Evolutionary conservation across 64 coral and sea anemone species (phyloP).

Genomic region (Stichodactyla mertensii): DNA sequence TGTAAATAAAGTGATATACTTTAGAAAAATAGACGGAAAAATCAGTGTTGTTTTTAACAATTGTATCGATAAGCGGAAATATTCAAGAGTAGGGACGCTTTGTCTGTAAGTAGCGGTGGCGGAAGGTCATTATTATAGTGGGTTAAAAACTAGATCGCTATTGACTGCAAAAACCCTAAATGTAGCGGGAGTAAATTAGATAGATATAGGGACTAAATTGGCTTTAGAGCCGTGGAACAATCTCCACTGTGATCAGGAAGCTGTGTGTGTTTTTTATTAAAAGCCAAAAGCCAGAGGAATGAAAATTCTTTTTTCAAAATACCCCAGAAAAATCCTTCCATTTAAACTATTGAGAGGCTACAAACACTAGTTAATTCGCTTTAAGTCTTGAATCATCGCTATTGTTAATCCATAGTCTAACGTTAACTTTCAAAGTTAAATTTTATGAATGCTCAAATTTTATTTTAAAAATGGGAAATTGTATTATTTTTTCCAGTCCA

Average conservation of each 20-base stretch:
- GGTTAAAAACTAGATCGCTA: background rate
- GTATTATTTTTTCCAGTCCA: too few species aligned
- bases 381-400: too few species aligned
- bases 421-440: too few species aligned
- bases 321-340: too few species aligned
- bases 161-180: background rate
- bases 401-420: too few species aligned
- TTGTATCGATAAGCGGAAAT: background rate
- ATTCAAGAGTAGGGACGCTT: background rate
- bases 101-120: conserved; percentile 2
- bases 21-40: background rate
- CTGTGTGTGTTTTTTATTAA: too few species aligned
- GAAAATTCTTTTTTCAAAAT: too few species aligned
- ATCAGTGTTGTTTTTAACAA: background rate
- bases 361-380: too few species aligned
- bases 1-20: background rate
- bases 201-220: background rate
- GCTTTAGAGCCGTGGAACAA: background rate
- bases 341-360: too few species aligned
- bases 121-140: background rate
- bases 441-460: too few species aligned
- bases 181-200: background rate
- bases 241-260: background rate
- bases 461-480: too few species aligned
- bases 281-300: too few species aligned